Conservation (phyloP, 2,797 vertebrate species). For the Clarias fuscus region DNA sequence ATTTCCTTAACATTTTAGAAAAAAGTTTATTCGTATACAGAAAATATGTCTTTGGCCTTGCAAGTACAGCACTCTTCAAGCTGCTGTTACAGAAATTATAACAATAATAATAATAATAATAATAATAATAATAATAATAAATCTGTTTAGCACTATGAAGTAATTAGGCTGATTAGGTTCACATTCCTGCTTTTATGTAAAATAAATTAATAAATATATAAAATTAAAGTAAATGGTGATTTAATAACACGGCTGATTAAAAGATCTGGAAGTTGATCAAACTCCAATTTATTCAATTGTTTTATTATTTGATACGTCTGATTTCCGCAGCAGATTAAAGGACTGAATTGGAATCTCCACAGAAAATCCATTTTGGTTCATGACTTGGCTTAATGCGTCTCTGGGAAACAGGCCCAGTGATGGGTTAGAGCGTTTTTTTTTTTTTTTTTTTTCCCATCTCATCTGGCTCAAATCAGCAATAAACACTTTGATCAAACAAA, state of each 20-base stretch:
- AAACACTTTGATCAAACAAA: conserved; percentile 39
- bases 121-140: too few species aligned
- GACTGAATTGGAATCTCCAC: conserved; percentile 20
- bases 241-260: neutral
- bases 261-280: conserved; percentile 9
- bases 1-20: neutral
- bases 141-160: neutral
- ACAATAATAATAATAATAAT: too few species aligned
- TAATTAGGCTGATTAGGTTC: neutral
- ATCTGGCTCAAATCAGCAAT: conserved; percentile 38
- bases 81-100: neutral
- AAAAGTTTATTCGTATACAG: neutral
- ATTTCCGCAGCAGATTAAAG: conserved; percentile 38
- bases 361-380: conserved; percentile 42
- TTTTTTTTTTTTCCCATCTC: neutral
- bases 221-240: neutral
- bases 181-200: neutral
- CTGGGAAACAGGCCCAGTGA: conserved; percentile 38
- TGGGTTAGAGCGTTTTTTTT: conserved; percentile 4
- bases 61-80: neutral
- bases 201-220: neutral
- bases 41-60: neutral
- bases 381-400: conserved; percentile 43
- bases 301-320: conserved; percentile 23
- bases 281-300: conserved; percentile 5